Evolutionary conservation across 2,113 vertebrate species (phyloP).

Genomic region (Alectura lathami): DNA sequence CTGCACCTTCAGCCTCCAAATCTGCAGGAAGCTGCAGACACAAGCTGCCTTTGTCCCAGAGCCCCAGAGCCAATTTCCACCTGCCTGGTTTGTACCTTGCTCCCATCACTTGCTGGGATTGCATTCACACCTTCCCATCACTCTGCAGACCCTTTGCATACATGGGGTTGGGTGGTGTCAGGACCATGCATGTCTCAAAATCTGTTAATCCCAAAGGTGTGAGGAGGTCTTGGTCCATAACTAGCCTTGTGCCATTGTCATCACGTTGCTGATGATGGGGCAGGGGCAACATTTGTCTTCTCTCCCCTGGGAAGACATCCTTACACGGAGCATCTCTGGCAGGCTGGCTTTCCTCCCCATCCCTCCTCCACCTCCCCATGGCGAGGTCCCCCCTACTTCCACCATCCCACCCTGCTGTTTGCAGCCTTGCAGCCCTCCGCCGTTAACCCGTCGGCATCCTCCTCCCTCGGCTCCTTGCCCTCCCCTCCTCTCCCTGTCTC

Average conservation of each 20-base stretch:
- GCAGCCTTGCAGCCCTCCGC: neutral
- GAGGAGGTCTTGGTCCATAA: neutral
- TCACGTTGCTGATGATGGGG: neutral
- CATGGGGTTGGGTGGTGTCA: neutral
- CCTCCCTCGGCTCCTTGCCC: rapidly evolving
- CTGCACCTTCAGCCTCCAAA: neutral
- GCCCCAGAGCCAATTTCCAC: neutral
- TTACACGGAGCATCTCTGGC: neutral
- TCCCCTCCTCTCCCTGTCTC: neutral
- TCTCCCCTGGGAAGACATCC: neutral
- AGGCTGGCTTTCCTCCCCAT: neutral
- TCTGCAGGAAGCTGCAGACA: neutral
- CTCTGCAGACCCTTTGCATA: rapidly evolving
- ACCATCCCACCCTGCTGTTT: rapidly evolving
- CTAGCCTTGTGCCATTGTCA: neutral
- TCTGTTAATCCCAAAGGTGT: neutral
- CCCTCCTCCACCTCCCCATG: rapidly evolving
- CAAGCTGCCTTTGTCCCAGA: neutral
- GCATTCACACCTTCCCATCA: neutral
- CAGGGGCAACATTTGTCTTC: rapidly evolving
- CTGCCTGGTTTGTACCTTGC: neutral
- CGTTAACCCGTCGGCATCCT: neutral
- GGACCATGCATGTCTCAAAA: neutral
- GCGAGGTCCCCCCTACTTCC: rapidly evolving
- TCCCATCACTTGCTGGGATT: neutral